Percentiles rank a stretch among this genome's conserved stretches.
These are phyloP conservation scores for Oegoconia quadripuncta DNA, from an alignment of 2,888 invertebrate species.

Conservation along the genomic window DNA sequence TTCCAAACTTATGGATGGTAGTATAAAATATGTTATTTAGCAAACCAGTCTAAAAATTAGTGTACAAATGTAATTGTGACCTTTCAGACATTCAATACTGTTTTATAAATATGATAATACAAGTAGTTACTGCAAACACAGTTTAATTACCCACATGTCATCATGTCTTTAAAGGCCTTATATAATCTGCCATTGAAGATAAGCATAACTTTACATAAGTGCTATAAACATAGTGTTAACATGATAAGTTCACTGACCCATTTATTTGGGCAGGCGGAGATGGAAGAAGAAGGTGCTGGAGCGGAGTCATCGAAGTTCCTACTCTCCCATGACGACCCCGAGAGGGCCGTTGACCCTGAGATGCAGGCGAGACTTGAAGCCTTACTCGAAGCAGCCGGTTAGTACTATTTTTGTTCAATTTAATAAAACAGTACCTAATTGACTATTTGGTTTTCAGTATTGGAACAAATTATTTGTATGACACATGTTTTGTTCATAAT, in stretches of 20 bases:
- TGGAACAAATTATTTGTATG: too few species aligned
- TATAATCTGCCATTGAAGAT: conserved; percentile 3
- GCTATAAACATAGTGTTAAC: neutral
- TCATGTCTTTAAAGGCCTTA: neutral
- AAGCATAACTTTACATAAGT: neutral
- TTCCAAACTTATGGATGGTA: too few species aligned
- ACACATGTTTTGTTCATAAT: too few species aligned
- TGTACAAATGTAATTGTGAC: neutral
- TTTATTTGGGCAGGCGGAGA: conserved; percentile 60
- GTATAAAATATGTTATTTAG: too few species aligned
- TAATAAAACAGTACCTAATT: too few species aligned
- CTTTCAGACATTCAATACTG: too few species aligned
- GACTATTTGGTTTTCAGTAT: too few species aligned
- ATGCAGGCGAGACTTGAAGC: conserved; percentile 95
- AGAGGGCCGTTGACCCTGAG: conserved; percentile 88
- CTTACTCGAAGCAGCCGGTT: conserved; percentile 93
- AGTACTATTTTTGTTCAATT: conserved; percentile 26
- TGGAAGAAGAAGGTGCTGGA: conserved; percentile 71
- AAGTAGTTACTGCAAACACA: neutral
- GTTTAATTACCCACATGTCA: neutral
- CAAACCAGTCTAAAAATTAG: neutral
- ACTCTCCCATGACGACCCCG: conserved; percentile 78
- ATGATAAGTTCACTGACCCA: conserved; percentile 2
- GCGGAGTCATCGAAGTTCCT: conserved; percentile 73
- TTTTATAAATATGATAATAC: neutral